These are phyloP conservation scores for Drosophila nigricruria DNA, from an alignment of 2,888 invertebrate species.

Conservation along the genomic window DNA sequence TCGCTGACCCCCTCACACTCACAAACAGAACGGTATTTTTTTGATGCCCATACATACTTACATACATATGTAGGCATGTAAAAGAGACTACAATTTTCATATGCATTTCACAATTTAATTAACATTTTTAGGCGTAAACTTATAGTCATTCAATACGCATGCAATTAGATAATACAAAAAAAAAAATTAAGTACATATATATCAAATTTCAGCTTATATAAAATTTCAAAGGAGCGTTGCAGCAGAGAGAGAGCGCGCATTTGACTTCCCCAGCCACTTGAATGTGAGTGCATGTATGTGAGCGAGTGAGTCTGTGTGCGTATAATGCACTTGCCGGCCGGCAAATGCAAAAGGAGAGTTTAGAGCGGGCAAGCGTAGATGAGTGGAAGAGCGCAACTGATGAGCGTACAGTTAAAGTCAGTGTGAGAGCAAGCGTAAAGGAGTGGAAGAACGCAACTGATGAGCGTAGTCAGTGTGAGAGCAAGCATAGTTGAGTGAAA, in stretches of 20 bases:
- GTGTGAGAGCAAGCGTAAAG: conserved; percentile 10
- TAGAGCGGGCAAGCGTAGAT: conserved; percentile 9
- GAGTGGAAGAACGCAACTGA: too few species aligned
- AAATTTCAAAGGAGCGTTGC: conserved; percentile 37
- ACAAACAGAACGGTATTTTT: conserved; percentile 20
- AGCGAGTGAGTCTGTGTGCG: conserved; percentile 6
- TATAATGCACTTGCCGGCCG: conserved; percentile 64
- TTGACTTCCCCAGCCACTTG: conserved; percentile 17
- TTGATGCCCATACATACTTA: too few species aligned
- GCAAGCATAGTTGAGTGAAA: not conserved
- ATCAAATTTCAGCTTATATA: conserved; percentile 53
- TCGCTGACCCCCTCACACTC: conserved; percentile 43
- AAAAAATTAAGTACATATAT: conserved; percentile 30
- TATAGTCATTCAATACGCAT: conserved; percentile 67
- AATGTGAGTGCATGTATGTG: conserved; percentile 12
- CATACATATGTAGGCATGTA: not conserved
- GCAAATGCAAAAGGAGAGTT: conserved; percentile 40
- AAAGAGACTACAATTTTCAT: conserved; percentile 15
- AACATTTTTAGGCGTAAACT: conserved; percentile 78
- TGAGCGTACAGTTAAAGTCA: conserved; percentile 32
- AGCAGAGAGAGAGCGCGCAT: conserved; percentile 30
- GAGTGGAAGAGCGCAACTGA: conserved; percentile 7
- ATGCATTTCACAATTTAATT: conserved; percentile 78
- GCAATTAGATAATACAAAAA: conserved; percentile 69
- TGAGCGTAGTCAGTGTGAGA: too few species aligned